Evolutionary conservation across 2,888 invertebrate genomes (phyloP).

Genomic region (Amblyjoppa fuscipennis): DNA sequence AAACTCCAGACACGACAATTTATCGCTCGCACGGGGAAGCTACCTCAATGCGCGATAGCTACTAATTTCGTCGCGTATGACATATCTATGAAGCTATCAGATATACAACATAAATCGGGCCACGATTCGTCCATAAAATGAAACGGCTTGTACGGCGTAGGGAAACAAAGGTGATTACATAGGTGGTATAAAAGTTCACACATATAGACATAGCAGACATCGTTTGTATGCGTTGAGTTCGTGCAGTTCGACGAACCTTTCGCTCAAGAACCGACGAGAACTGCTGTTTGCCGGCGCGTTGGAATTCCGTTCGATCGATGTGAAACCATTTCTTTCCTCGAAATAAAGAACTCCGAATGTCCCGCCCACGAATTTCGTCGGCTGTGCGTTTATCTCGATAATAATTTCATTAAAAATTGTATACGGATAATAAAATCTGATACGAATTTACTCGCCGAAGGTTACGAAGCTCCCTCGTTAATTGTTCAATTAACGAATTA

Average conservation of each 20-base stretch:
- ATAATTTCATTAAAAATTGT: not conserved
- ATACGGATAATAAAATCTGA: not conserved
- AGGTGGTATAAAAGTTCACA: slow-evolving; percentile 16
- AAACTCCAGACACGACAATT: slow-evolving; percentile 37
- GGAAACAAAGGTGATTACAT: slow-evolving; percentile 23
- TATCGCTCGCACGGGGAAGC: slow-evolving; percentile 25
- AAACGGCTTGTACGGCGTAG: slow-evolving; percentile 10
- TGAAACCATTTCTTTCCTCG: slow-evolving; percentile 27
- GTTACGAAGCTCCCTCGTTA: slow-evolving; percentile 11
- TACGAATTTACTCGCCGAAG: not conserved
- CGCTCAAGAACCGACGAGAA: slow-evolving; percentile 15
- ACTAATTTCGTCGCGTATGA: slow-evolving; percentile 12
- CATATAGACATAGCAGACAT: not conserved
- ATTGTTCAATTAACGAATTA: slow-evolving; percentile 48
- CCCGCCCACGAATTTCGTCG: slow-evolving; percentile 5
- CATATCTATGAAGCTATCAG: slow-evolving; percentile 15
- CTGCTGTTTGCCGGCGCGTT: slow-evolving; percentile 3
- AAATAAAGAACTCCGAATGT: not conserved
- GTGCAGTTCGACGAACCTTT: slow-evolving; percentile 48
- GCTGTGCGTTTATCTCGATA: not conserved
- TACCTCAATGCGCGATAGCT: not conserved
- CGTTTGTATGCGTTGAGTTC: slow-evolving; percentile 2
- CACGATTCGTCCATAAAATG: slow-evolving; percentile 29
- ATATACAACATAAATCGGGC: slow-evolving; percentile 9
- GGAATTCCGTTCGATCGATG: slow-evolving; percentile 52